Evolutionary conservation across 2,888 invertebrate genomes (phyloP), one percentile per base, ranked within the genome.

Genomic region (Aspidiotus destructor): DNA sequence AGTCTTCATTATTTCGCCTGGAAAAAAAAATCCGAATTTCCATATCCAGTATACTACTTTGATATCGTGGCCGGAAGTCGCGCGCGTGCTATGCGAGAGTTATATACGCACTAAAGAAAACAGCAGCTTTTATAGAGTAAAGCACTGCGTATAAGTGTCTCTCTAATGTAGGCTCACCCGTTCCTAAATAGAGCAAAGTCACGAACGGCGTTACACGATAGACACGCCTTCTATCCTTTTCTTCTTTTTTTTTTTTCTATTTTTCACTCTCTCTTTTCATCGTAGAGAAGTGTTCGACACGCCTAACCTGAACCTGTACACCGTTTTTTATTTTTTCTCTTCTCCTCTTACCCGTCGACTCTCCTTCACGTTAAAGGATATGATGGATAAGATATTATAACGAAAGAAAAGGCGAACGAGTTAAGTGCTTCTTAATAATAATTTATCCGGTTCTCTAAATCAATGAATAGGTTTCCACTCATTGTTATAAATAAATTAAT

Each of bases 381-480:
- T 28, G 28, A n/a, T 48, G n/a, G 48, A 48, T 48, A 48, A 2
- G 48, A 28, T 28, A 28, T 28, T 48, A 48, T n/a, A 48, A 8
- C 16, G 13, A 15, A 52, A n/a, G 15, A 65, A 58, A 57, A 44
- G 58, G 58, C 58, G 65, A 65, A 58, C 65, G 65, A 65, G 65
- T 65, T 65, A 65, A 65, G 65, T 65, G 65, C 65, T 65, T 65
- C 65, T 65, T 65, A 58, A 65, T 65, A 42, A 65, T 65, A 65
- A 65, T 57, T 65, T 65, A 65, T 65, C 65, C 57, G 65, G 65
- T 65, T 65, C 65, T 65, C 57, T 65, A 58, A 65, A 65, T 65
- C 65, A 65, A 65, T 57, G 57, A 44, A 58, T 42, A 15, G n/a
- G 44, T 57, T 41, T 40, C n/a, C 55, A 7, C 55, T 9, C 55